phyloP scores from a whole-genome alignment of 1,140 invertebrate genomes.

The Mamestra configurata region DNA sequence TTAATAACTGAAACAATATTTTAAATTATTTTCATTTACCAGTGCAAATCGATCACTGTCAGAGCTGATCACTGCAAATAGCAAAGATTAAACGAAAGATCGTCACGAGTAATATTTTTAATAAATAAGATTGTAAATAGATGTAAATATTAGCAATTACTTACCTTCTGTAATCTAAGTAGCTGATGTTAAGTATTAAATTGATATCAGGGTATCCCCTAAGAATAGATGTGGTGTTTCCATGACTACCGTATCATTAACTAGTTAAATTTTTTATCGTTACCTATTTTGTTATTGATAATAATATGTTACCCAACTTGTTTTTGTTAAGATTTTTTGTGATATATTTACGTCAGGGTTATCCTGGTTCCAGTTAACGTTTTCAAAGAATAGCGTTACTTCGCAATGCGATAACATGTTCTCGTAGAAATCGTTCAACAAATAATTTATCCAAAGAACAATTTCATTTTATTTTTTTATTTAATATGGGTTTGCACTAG shows the following conservation, averaged over 20 bases:
- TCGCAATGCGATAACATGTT: no score
- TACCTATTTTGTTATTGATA: not conserved
- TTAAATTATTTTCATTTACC: not conserved
- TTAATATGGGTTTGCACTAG: no score
- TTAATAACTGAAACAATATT: not conserved
- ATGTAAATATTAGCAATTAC: constrained; percentile 80
- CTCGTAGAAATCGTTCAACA: no score
- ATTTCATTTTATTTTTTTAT: no score
- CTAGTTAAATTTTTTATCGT: not conserved
- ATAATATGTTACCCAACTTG: no score
- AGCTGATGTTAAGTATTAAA: constrained; percentile 68
- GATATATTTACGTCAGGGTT: no score
- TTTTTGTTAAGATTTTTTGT: no score
- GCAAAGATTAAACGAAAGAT: not conserved
- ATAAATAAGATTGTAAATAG: constrained; percentile 69
- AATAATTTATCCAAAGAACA: no score
- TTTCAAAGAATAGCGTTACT: no score
- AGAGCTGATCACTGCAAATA: no score
- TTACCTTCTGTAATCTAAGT: constrained; percentile 58
- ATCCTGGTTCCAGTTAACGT: no score
- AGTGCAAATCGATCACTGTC: no score
- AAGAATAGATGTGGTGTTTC: constrained; percentile 58
- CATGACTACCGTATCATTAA: constrained; percentile 50
- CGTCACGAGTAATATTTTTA: not conserved
- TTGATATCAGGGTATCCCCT: constrained; percentile 86